Evolutionary conservation across 2,797 vertebrate genomes (phyloP).

Genomic region (Lagocephalus sceleratus): DNA sequence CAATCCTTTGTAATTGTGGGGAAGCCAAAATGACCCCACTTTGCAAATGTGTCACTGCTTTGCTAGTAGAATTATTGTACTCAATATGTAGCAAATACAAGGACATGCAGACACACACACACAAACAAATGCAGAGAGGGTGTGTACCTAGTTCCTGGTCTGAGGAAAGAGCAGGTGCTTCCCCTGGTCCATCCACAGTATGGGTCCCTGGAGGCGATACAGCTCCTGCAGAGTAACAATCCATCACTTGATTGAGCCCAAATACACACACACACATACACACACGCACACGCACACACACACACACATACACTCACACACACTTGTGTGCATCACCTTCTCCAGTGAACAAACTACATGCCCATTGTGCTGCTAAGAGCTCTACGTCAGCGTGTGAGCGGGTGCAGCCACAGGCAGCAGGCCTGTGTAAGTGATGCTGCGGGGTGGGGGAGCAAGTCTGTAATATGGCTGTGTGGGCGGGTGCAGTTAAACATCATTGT

Average conservation of each 20-base stretch:
- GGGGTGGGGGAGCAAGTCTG: not conserved
- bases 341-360: slow-evolving; percentile 53
- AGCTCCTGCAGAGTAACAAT: slow-evolving; percentile 78
- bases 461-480: slow-evolving; percentile 11
- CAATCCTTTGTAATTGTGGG: too few relatives aligned
- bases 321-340: slow-evolving; percentile 53
- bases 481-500: slow-evolving; percentile 16
- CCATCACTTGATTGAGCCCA: not conserved
- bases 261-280: not conserved
- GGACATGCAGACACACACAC: not conserved
- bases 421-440: slow-evolving; percentile 5
- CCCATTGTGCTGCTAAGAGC: slow-evolving; percentile 31
- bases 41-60: too few relatives aligned
- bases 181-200: slow-evolving; percentile 94
- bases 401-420: slow-evolving; percentile 20
- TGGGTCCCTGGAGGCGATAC: slow-evolving; percentile 89
- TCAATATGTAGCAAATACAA: too few relatives aligned
- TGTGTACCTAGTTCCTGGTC: slow-evolving; percentile 85
- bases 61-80: too few relatives aligned
- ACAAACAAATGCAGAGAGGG: not conserved
- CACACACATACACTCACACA: too few relatives aligned
- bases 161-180: slow-evolving; percentile 88
- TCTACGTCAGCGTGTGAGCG: slow-evolving; percentile 36
- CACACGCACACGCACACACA: too few relatives aligned
- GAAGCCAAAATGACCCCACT: too few relatives aligned